phyloP scores from a whole-genome alignment of 2,113 vertebrate genomes.

The Amphiprion ocellaris region DNA sequence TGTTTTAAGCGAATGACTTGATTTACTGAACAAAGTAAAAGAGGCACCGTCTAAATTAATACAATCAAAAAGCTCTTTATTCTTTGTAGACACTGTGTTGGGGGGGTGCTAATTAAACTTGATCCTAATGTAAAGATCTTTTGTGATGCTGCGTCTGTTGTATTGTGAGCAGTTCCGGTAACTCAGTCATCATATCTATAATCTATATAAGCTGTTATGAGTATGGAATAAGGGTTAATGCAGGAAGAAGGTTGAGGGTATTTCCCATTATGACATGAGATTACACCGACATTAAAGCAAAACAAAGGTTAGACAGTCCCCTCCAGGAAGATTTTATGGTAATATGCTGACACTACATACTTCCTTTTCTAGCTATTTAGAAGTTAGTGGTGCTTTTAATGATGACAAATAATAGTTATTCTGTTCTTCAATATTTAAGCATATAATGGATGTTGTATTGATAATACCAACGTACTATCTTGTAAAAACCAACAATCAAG shows the following conservation, averaged over 20 bases:
- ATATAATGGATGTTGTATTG: background rate
- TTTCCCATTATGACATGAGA: constrained; percentile 2
- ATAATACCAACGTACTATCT: background rate
- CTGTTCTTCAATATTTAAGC: background rate
- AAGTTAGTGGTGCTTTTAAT: background rate
- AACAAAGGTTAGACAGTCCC: constrained; percentile 8
- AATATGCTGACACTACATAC: background rate
- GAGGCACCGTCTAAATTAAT: too few species aligned
- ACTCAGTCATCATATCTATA: background rate
- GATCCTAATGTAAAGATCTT: background rate
- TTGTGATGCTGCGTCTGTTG: constrained; percentile 2
- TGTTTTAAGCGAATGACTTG: background rate
- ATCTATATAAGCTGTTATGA: background rate
- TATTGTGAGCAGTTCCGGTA: background rate
- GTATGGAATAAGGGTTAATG: background rate
- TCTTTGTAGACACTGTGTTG: background rate
- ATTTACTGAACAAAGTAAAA: background rate
- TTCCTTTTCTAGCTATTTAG: background rate
- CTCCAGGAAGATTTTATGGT: background rate
- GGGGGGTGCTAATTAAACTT: constrained; percentile 2
- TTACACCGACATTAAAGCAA: background rate
- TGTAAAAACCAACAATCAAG: constrained; percentile 16
- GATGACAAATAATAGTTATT: too few species aligned
- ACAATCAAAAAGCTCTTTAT: background rate
- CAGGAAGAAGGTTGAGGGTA: constrained; percentile 1